Evolutionary conservation across 2,888 invertebrate genomes (phyloP), one percentile per base, ranked within the genome.

Genomic region (Acrobasis repandana): DNA sequence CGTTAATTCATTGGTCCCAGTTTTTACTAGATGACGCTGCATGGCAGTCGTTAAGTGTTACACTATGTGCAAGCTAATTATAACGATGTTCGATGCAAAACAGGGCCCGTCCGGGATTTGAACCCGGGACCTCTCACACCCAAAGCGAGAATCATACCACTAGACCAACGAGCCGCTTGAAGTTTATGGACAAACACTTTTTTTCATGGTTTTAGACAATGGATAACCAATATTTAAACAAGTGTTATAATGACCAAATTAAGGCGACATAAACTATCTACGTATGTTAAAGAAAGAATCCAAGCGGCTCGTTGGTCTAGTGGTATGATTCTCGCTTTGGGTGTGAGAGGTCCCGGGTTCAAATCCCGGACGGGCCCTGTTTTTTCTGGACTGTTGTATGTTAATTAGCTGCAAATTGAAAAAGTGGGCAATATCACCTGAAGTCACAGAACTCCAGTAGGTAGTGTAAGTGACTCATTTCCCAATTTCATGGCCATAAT

Each of bases 71-170:
- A 14, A 43, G 50, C 50, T 50, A 50, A 50, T 50, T 50, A 50
- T 1, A 9, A 50, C 14, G 4, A 50, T 20, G 9, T 33, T 28
- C 0, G 14, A 14, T 20, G 9, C 18, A 75, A 77, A 78, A 63
- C 15, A 68, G 84, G 85, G 85, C 86, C 85, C 85, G 85, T 83
- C 86, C 85, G 84, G 85, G 85, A 88, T 86, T 87, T 85, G 86
- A 87, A 87, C 87, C 87, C 86, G 85, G 85, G 85, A 85, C 87
- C 87, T 85, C 85, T 87, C 87, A 82, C 87, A 88, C 86, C 87
- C 86, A 78, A 85, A 86, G 83, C 82, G 81, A 83, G 79, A 84
- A 85, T 85, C 84, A 86, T 85, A 83, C 86, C 85, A 77, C 85
- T 86, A 85, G 85, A 86, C 85, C 85, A 86, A 83, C 84, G 85